Percentiles rank a stretch among this genome's conserved stretches.
Conservation (phyloP, 2,113 vertebrate genomes). For the Hucho hucho region DNA sequence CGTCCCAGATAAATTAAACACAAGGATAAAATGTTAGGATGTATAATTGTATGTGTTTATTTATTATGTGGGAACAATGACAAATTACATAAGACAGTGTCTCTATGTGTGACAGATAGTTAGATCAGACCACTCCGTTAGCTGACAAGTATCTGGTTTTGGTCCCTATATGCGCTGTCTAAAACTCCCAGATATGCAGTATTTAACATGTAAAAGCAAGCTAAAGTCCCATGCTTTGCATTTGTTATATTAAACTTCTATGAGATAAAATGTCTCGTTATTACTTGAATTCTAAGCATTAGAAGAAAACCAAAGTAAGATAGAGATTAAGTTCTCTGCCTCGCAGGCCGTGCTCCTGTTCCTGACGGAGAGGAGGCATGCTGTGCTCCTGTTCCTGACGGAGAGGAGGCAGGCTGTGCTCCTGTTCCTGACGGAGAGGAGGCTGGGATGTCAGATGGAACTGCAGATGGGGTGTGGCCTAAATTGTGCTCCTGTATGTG, state of each 20-base stretch:
- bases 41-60: slow-evolving; percentile 24
- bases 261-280: slow-evolving; percentile 8
- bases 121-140: neutral
- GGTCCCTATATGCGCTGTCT: neutral
- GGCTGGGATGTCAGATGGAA: neutral
- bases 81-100: neutral
- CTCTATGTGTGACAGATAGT: neutral
- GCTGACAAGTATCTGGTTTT: neutral
- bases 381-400: no score
- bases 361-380: neutral
- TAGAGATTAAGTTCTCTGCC: neutral
- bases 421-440: slow-evolving; percentile 8
- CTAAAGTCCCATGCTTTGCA: neutral
- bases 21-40: slow-evolving; percentile 18
- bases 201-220: neutral
- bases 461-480: slow-evolving; percentile 12
- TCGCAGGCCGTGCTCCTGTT: neutral
- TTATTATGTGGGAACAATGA: slow-evolving; percentile 20
- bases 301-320: slow-evolving; percentile 19
- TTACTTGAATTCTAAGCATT: slow-evolving; percentile 24
- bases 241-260: slow-evolving; percentile 1
- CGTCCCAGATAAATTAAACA: slow-evolving; percentile 17
- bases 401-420: neutral
- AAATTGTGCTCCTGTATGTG: slow-evolving; percentile 49
- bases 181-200: neutral